Percentiles rank a stretch among this genome's conserved stretches.
These are phyloP conservation scores for Tipula vernalis DNA, from an alignment of 2,888 invertebrate species.

Conservation along the genomic window DNA sequence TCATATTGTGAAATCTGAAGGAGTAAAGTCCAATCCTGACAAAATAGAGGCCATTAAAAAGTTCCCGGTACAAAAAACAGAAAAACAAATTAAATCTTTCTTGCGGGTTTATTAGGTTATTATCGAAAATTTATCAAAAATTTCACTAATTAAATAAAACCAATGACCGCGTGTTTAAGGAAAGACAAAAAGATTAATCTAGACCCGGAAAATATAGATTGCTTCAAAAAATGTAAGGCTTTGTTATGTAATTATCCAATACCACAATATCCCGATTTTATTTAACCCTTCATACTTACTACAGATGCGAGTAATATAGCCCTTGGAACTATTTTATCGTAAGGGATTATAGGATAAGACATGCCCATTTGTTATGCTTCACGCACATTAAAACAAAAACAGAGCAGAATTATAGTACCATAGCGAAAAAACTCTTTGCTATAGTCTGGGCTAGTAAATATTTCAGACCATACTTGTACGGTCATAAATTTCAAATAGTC, in stretches of 20 bases:
- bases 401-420: constrained; percentile 20
- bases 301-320: neutral
- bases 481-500: neutral
- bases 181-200: neutral
- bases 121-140: no score
- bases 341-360: constrained; percentile 5
- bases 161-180: neutral
- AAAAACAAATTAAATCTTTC: no score
- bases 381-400: constrained; percentile 19
- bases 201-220: neutral
- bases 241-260: neutral
- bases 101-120: no score
- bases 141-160: neutral
- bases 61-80: no score
- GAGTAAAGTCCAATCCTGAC: no score
- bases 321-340: neutral
- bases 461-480: neutral
- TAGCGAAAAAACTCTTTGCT: constrained; percentile 26
- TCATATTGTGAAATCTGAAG: no score
- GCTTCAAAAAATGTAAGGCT: neutral
- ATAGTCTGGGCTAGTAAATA: constrained; percentile 24
- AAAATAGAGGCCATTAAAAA: no score
- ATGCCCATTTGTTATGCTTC: constrained; percentile 17
- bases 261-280: neutral
- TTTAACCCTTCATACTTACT: neutral